Evolutionary conservation across 2,888 invertebrate species (phyloP), one percentile per base, ranked within the genome.

Genomic region (Catocala fraxini): DNA sequence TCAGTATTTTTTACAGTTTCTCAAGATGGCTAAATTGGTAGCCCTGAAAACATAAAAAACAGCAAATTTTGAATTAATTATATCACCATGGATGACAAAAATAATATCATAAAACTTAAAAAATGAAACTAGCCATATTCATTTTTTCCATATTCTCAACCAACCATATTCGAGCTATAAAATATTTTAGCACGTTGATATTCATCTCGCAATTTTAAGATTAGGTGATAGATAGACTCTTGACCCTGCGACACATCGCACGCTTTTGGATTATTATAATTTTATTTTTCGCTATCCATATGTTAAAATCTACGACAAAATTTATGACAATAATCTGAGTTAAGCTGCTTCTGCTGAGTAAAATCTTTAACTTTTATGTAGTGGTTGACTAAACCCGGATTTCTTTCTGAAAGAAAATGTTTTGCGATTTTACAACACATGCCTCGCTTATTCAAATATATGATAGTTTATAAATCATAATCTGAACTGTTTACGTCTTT

Each of bases 241-340:
- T 72, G 72, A 72, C 72, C 65, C 67, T 71, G 59, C 25, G 41
- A 33, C 47, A 51, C 59, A 51, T 60, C 51, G 59, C 59, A 51
- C 41, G 60, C 66, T 70, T 64, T 64, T 6, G 65, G 65, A 75
- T 75, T 75, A 75, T 72, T 65, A 60, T 69, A 75, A 73, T 75
- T 69, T 69, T 68, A 73, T 73, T 69, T 70, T 68, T 39, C 10
- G 65, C 57, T 43, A 68, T 64, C 48, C 51, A 45, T 64, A 47
- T 64, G 51, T 63, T 72, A 49, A 59, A 63, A 70, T 78, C 78
- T 76, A 76, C 51, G 68, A 64, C 42, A 42, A 42, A 65, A 65
- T 75, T 77, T 79, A 76, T 71, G 70, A 59, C 68, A 66, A 64
- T 67, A 75, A 73, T 72, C 68, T 62, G 6, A 59, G 54, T 41